Conservation (phyloP, 1,140 invertebrate genomes). For the Musca domestica region DNA sequence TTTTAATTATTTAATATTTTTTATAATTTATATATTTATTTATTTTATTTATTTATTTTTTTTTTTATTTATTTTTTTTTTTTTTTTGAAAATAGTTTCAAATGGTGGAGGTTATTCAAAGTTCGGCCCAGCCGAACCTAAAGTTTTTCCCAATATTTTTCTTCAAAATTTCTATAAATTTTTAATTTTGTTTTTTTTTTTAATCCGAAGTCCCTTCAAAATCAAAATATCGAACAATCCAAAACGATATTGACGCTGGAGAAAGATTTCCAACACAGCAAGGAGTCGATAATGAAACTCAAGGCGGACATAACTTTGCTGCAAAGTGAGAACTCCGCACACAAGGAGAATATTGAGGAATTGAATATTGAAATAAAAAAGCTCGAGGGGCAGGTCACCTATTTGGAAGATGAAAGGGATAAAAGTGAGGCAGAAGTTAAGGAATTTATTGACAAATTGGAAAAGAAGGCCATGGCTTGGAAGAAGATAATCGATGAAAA, state of each 20-base stretch:
- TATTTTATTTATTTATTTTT: too few species aligned
- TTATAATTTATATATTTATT: too few species aligned
- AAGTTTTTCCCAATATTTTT: too few species aligned
- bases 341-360: conserved; percentile 35
- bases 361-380: conserved; percentile 38
- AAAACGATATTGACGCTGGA: conserved; percentile 45
- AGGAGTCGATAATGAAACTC: conserved; percentile 35
- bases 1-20: too few species aligned
- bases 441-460: conserved; percentile 41
- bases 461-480: conserved; percentile 39
- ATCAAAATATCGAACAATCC: conserved; percentile 45
- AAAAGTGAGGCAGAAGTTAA: conserved; percentile 47
- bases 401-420: conserved; percentile 45
- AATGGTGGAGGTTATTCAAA: too few species aligned
- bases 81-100: too few species aligned
- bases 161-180: too few species aligned
- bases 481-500: conserved; percentile 38
- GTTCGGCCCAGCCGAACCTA: too few species aligned
- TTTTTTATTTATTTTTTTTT: too few species aligned
- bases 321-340: conserved; percentile 38
- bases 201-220: conserved; percentile 38
- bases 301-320: conserved; percentile 38
- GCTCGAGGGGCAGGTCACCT: conserved; percentile 44
- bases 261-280: conserved; percentile 38
- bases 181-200: too few species aligned